These are phyloP conservation scores for Trichopoda pennipes DNA, from an alignment of 2,888 invertebrate species.

Conservation along the genomic window DNA sequence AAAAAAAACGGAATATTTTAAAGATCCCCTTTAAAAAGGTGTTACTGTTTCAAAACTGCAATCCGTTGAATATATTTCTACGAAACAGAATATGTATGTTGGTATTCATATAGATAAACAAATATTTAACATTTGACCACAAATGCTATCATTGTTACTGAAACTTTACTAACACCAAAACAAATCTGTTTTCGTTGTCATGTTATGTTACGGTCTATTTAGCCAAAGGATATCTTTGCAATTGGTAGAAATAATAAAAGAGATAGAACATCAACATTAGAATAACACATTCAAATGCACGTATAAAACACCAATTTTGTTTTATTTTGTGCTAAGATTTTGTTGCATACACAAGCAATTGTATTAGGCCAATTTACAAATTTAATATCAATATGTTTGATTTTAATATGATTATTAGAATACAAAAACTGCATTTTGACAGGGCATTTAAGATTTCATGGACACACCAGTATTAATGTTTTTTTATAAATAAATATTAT, in stretches of 20 bases:
- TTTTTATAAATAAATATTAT: conserved; percentile 15
- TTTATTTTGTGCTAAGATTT: neutral
- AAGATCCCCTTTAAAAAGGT: neutral
- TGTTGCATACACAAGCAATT: neutral
- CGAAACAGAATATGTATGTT: neutral
- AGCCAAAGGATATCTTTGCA: conserved; percentile 32
- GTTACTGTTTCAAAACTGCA: conserved; percentile 12
- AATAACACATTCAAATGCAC: neutral
- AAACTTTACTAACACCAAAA: conserved; percentile 28
- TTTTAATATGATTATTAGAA: neutral
- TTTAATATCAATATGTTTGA: conserved; percentile 24
- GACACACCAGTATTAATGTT: conserved; percentile 6
- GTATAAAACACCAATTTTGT: neutral
- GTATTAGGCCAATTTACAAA: conserved; percentile 38
- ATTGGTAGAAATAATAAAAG: conserved; percentile 24
- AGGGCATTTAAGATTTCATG: neutral
- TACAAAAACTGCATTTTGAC: conserved; percentile 34
- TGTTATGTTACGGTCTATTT: conserved; percentile 53
- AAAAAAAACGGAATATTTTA: neutral
- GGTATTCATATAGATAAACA: conserved; percentile 38
- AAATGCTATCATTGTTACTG: conserved; percentile 45
- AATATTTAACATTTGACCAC: conserved; percentile 65
- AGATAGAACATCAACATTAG: conserved; percentile 3
- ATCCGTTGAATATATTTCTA: neutral
- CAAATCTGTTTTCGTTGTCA: conserved; percentile 52